Conservation (phyloP, 2,888 invertebrate genomes). For the Ommatoiulus sabulosus region DNA sequence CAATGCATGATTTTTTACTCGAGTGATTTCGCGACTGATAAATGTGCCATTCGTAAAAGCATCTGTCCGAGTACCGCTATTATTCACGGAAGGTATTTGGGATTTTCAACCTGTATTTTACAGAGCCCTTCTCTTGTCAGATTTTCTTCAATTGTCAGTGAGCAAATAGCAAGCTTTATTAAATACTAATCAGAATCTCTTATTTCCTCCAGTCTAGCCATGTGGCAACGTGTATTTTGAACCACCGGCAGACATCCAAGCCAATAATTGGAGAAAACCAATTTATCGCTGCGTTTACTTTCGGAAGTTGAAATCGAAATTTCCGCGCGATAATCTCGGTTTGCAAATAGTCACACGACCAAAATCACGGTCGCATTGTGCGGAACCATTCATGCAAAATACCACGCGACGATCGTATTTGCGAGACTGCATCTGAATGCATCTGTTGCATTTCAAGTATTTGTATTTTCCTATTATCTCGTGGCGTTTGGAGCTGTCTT, state of each 20-base stretch:
- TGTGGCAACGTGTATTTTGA: not conserved
- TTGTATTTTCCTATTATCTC: not conserved
- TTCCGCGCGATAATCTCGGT: not conserved
- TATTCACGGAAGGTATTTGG: too few relatives aligned
- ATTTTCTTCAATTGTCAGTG: not conserved
- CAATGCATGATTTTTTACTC: too few relatives aligned
- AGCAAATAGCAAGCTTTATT: not conserved
- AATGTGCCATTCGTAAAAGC: too few relatives aligned
- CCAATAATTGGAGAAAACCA: constrained; percentile 34
- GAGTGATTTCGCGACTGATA: too few relatives aligned
- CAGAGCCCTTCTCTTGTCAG: not conserved
- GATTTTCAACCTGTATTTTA: too few relatives aligned
- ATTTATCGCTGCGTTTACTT: constrained; percentile 19
- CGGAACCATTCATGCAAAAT: not conserved
- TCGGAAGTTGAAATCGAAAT: constrained; percentile 28
- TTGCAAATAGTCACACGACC: not conserved
- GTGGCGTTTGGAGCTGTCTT: not conserved
- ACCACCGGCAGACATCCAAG: not conserved
- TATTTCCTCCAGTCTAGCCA: not conserved
- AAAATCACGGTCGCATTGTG: not conserved
- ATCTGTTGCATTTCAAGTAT: not conserved
- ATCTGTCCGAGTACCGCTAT: too few relatives aligned
- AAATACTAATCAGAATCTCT: constrained; percentile 14
- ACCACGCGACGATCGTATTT: not conserved
- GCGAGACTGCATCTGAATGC: not conserved